Conservation (phyloP, 2,888 invertebrate genomes). For the Cepaea hortensis region DNA sequence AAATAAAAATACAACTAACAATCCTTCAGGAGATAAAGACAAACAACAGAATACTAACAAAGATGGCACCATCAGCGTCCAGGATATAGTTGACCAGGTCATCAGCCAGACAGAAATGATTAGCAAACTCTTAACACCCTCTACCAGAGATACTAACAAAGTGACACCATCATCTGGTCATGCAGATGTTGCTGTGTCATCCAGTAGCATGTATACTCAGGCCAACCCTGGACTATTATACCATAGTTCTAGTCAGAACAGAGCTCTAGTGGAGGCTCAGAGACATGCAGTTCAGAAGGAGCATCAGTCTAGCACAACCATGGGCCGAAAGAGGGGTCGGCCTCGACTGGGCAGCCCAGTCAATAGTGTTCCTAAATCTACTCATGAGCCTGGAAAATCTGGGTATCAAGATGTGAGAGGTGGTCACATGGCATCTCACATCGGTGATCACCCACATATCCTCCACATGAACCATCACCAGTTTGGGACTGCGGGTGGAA, state of each 20-base stretch:
- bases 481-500: neutral
- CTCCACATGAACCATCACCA: neutral
- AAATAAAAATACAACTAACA: too few species aligned
- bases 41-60: neutral
- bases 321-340: slow-evolving; percentile 43
- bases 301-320: slow-evolving; percentile 33
- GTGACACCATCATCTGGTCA: neutral
- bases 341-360: slow-evolving; percentile 35
- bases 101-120: slow-evolving; percentile 61
- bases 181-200: neutral
- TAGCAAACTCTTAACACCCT: slow-evolving; percentile 50
- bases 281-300: slow-evolving; percentile 42
- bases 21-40: neutral
- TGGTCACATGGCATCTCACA: too few species aligned
- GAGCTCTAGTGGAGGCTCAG: slow-evolving; percentile 38
- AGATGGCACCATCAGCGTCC: slow-evolving; percentile 58
- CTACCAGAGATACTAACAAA: slow-evolving; percentile 4
- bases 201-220: neutral
- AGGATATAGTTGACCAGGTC: slow-evolving; percentile 64
- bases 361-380: neutral
- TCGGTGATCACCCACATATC: neutral
- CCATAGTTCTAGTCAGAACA: neutral
- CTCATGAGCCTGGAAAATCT: slow-evolving; percentile 13
- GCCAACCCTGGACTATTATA: neutral
- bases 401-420: neutral